Conservation (phyloP, 2,888 invertebrate genomes). For the Acronicta leporina region DNA sequence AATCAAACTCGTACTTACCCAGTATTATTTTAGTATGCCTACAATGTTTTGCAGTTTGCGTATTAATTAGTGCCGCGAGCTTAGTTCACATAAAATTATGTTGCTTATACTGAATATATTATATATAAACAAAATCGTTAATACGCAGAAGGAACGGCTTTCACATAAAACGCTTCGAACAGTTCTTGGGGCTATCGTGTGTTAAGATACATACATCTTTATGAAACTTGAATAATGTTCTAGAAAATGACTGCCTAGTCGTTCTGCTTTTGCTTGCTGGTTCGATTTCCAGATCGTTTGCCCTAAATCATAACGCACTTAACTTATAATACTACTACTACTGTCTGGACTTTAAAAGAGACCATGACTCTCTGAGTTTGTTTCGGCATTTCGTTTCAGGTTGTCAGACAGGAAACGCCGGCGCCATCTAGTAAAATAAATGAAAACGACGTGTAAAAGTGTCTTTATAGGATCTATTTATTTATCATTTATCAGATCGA, state of each 20-base stretch:
- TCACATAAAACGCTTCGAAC: background rate
- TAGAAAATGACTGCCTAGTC: background rate
- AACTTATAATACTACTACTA: no score
- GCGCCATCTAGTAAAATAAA: no score
- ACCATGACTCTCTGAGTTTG: no score
- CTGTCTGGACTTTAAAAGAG: no score
- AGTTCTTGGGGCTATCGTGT: constrained; percentile 10
- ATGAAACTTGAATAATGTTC: constrained; percentile 14
- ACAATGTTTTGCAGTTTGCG: background rate
- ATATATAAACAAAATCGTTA: constrained; percentile 1
- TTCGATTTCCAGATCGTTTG: no score
- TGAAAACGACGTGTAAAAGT: no score
- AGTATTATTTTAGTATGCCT: constrained; percentile 14
- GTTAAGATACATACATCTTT: constrained; percentile 34
- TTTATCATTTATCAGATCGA: no score
- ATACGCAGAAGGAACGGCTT: background rate
- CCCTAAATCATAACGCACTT: no score
- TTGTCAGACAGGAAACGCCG: no score
- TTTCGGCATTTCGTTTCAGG: no score
- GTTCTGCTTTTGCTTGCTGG: background rate
- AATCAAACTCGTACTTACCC: background rate
- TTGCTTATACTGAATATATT: constrained; percentile 4
- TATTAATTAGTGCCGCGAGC: constrained; percentile 24
- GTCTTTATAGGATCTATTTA: no score
- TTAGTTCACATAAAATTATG: constrained; percentile 2